Evolutionary conservation across 2,888 invertebrate genomes (phyloP).

Genomic region (Ornithoptera priamus): DNA sequence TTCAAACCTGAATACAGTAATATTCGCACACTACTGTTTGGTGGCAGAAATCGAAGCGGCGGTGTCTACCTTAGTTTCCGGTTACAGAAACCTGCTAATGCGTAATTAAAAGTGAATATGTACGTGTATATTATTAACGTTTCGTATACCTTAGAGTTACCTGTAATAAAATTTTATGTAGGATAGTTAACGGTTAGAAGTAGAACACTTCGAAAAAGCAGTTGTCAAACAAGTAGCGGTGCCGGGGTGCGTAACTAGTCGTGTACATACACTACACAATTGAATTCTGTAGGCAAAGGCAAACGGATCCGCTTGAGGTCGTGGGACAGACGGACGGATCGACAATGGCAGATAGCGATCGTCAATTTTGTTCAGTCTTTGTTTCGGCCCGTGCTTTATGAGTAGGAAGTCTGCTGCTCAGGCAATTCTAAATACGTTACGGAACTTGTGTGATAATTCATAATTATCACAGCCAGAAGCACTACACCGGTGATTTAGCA

Average conservation of each 20-base stretch:
- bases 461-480: conserved; percentile 15
- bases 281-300: conserved; percentile 56
- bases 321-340: conserved; percentile 56
- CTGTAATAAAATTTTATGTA: no score
- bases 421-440: conserved; percentile 18
- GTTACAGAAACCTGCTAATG: no score
- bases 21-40: no score
- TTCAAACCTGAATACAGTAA: no score
- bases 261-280: conserved; percentile 44
- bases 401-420: conserved; percentile 42
- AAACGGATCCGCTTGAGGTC: conserved; percentile 61
- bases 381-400: conserved; percentile 47
- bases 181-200: no score
- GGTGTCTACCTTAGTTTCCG: no score
- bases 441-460: conserved; percentile 23
- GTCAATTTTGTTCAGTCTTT: conserved; percentile 65
- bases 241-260: conserved; percentile 19
- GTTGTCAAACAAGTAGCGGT: neutral
- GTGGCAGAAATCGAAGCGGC: no score
- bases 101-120: no score
- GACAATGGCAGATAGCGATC: conserved; percentile 60
- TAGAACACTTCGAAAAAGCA: no score
- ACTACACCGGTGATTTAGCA: conserved; percentile 12
- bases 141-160: no score
- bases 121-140: no score